Evolutionary conservation across 2,888 invertebrate species (phyloP), one percentile per base, ranked within the genome.

Genomic region (Luffia ferchaultella): DNA sequence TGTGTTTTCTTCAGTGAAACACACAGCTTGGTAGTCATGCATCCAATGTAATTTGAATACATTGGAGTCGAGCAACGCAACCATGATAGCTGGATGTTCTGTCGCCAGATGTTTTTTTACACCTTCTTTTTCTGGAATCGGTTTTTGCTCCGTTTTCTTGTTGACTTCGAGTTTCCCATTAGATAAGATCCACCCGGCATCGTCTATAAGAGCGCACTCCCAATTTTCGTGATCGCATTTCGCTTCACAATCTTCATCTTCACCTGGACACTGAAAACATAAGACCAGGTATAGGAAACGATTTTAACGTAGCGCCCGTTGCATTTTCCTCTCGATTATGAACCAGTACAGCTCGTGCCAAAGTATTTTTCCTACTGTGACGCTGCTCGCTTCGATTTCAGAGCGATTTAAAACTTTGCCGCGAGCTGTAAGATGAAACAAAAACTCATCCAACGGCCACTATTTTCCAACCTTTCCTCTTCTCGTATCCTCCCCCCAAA

Each of bases 11-110:
- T 60, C 62, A 1, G 71, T 67, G 49, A 83, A 82, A 58, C 82
- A 83, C 0, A 82, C 75, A 0, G 65, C 73, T 50, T 83, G 82
- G 52, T 83, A 83, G 53, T 83, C 82, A 48, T 83, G 78, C 17
- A 82, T 61, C 76, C 77, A 75, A 58, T 73, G 70, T 2, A 78
- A 56, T 15, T 73, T 67, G 54, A 73, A 83, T 17, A 83, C 69
- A 16, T 58, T 58, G 1, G 70, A 70, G 20, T 68, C 67, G 1
- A 77, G 65, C 30, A 83, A 59, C 0, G 73, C 72, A 0, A 63
- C 60, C 82, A 83, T 80, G 0, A 69, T 76, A 0, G 63, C 59
- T 0, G 82, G 82, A 56, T 74, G 65, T 1, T 65, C 53, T 0
- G 65, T 62, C 0, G 77, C 68, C 5, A 83, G 64, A 55, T 83